These are phyloP conservation scores for Microctonus brassicae DNA, from an alignment of 2,888 invertebrate species.

Conservation along the genomic window DNA sequence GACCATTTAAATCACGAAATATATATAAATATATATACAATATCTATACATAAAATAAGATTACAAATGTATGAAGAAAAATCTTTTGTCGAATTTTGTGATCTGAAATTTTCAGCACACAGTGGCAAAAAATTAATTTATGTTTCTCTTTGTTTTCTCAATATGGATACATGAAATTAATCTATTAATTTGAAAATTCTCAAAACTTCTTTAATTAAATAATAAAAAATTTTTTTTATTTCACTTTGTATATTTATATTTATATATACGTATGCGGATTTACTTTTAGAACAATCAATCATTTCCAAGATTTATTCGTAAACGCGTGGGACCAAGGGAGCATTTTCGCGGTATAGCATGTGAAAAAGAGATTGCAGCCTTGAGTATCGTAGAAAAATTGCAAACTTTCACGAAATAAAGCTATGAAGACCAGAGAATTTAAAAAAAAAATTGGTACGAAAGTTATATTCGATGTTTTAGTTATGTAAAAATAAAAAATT, in stretches of 20 bases:
- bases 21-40: too few species aligned
- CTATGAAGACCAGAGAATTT: not conserved
- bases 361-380: constrained; percentile 3
- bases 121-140: not conserved
- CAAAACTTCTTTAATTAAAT: too few species aligned
- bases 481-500: not conserved
- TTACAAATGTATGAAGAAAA: not conserved
- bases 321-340: constrained; percentile 31
- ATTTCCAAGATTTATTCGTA: not conserved
- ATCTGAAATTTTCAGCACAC: not conserved
- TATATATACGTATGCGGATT: not conserved
- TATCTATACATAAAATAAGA: not conserved
- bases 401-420: not conserved
- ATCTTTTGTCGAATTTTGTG: not conserved
- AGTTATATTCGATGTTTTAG: not conserved
- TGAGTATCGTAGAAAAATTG: not conserved
- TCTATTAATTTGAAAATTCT: constrained; percentile 3
- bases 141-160: not conserved
- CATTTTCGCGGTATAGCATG: not conserved
- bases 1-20: too few species aligned
- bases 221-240: not conserved
- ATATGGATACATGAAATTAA: constrained; percentile 2
- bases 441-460: too few species aligned
- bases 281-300: not conserved
- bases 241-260: not conserved